Evolutionary conservation across 2,888 invertebrate species (phyloP), one percentile per base, ranked within the genome.

Genomic region (Drosophila aldrichi): DNA sequence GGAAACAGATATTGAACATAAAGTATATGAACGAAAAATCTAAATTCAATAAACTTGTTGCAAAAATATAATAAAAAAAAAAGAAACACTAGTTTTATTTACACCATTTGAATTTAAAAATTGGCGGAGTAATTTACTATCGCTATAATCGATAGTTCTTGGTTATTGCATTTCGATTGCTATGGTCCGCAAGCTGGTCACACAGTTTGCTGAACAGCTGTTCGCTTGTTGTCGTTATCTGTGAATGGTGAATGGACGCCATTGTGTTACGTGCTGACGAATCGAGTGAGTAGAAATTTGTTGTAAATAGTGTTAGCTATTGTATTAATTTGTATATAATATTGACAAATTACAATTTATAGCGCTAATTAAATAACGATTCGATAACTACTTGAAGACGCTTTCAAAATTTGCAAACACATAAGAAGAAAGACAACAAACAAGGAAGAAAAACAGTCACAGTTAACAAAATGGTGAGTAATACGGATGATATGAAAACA

Each of bases 1-100:
- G 73, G 62, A 75, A 81, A 75, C 70, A 74, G 70, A 79, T 66
- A 77, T 57, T 84, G 87, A 83, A 73, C 81, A 79, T 74, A 65
- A 88, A 78, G 86, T 77, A 82, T 87, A 75, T 75, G 89, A 85
- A 85, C 83, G 70, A 61, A 71, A 77, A 87, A 90, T 78, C 74
- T 79, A 85, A 90, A 88, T 88, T 90, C 90, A 91, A 91, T 91
- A 91, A 91, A 91, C 89, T 91, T 91, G 92, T 91, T 91, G 91
- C 92, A 90, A 89, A 84, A 85, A 84, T 89, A 84, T 43, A 85
- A 79, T 70, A 77, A 64, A 68, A 68, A 43, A 40, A 46, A 8
- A 29, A 8, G 8, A n/a, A 25, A 2, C 0, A 9, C 2, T 29
- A 25, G 49, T 75, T 79, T 76, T 22, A 75, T 49, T 79, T 20